Evolutionary conservation across 2,113 vertebrate genomes (phyloP), one percentile per base, ranked within the genome.

Genomic region (Formicarius rufipectus): DNA sequence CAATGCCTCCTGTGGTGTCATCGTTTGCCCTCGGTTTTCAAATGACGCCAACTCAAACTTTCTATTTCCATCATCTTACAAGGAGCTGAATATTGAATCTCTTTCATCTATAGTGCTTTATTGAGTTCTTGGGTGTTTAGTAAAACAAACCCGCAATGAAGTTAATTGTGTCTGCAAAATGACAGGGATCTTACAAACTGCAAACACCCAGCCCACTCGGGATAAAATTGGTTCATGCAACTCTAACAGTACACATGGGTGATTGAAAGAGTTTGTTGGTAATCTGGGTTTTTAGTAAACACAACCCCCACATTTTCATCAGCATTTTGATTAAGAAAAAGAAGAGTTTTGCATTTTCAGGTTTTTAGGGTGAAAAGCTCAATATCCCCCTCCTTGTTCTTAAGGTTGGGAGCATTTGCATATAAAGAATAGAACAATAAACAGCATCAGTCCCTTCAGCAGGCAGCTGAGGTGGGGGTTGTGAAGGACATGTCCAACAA

Each of bases 131-230:
- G 40, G 64, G 49, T 86, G 84, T 75, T 93, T 84, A 77, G 93
- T 50, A 87, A 84, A 95, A 94, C 81, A 96, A 96, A 93, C 24
- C 24, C 68, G 56, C 31, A 71, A 77, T 7, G 6, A 89, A 93
- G 85, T 90, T 90, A 95, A 93, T 94, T 86, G 88, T 92, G 73
- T 90, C 87, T 95, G 76, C 44, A 83, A 88, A 94, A 79, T 68
- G 92, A 90, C 85, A 96, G 79, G 78, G 89, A 81, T 82, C 74
- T 89, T 76, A 89, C 53, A 87, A 94, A 90, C 81, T 64, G 83
- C 87, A 91, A 93, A 91, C 89, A 91, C 81, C 53, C 60, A 87
- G 37, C 79, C 91, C 87, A 90, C 94, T 92, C 0, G 0, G 52
- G 84, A 67, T 91, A 95, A 94, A 84, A 76, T 77, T 88, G 68